phyloP scores from a whole-genome alignment of 2,888 invertebrate species.

The Leucozona laternaria region DNA sequence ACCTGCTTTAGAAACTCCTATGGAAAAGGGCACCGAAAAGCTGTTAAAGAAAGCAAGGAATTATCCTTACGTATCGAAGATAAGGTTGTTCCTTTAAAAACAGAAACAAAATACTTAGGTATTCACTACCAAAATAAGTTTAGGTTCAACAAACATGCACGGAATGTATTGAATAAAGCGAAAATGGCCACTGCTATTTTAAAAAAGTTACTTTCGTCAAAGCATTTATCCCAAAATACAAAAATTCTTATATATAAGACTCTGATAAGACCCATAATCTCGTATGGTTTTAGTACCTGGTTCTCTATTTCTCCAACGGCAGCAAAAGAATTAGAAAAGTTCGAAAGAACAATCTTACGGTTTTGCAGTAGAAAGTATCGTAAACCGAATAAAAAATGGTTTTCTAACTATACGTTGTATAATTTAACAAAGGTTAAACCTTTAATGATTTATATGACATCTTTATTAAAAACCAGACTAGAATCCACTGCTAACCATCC shows the following conservation, averaged over 20 bases:
- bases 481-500: too few relatives aligned
- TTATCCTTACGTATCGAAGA: background rate
- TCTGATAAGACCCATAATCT: too few relatives aligned
- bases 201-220: background rate
- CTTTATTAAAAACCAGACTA: too few relatives aligned
- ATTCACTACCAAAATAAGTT: slow-evolving; percentile 12
- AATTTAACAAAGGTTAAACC: background rate
- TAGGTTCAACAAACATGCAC: background rate
- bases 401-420: background rate
- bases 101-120: slow-evolving; percentile 19
- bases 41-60: background rate
- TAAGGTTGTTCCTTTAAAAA: background rate
- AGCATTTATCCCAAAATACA: too few relatives aligned
- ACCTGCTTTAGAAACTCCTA: slow-evolving; percentile 18
- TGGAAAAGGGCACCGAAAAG: background rate
- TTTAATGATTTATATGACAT: background rate
- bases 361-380: background rate
- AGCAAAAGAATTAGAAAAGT: too few relatives aligned
- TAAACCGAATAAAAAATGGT: background rate
- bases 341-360: too few relatives aligned
- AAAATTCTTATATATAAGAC: too few relatives aligned
- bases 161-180: background rate
- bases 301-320: too few relatives aligned
- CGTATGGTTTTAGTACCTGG: too few relatives aligned
- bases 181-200: slow-evolving; percentile 3